Evolutionary conservation across 2,797 vertebrate genomes (phyloP), one percentile per base, ranked within the genome.

Genomic region (Podarcis siculus): DNA sequence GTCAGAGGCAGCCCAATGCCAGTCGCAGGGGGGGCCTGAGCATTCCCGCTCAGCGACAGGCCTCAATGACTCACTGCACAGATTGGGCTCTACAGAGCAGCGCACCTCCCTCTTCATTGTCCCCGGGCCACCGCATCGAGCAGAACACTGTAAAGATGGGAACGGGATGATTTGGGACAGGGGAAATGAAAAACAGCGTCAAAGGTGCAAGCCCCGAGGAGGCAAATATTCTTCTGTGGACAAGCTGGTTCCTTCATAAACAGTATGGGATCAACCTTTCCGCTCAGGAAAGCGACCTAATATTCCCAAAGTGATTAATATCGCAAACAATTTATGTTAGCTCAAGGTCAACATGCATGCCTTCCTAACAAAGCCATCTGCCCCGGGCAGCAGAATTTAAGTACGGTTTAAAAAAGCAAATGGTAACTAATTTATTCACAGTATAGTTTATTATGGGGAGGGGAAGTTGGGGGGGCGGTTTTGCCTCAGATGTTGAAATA

Each of bases 1-100:
- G 42, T 98, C 98, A 0, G 98, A 98, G 17, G 97, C 90, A 0
- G 97, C 97, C 98, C 98, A 98, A 92, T 94, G 96, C 82, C 97
- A 96, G 95, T 98, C 98, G 5, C 98, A 98, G 17, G 97, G 98
- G 0, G 96, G 97, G 0, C 97, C 98, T n/a, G 96, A 91, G 90
- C 98, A 98, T 2, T 90, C 91, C 93, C 96, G 94, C 93, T 97
- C 94, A 5, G 95, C 89, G 85, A 94, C 92, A 75, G 98, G 98
- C 89, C 95, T 97, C 85, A 79, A 93, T 8, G 97, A 96, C 86
- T 97, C 95, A 0, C 98, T 97, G 0, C 98, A 98, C 2, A 97
- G 93, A 1, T 86, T 76, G 1, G 94, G 61, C 1, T 98, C 98
- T 93, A 97, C 97, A 0, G 98, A 98, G 95, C 98, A 98, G 67